Base-by-base conservation (phyloP, 2,113 vertebrate genomes). In the Shinisaurus crocodilurus region DNA sequence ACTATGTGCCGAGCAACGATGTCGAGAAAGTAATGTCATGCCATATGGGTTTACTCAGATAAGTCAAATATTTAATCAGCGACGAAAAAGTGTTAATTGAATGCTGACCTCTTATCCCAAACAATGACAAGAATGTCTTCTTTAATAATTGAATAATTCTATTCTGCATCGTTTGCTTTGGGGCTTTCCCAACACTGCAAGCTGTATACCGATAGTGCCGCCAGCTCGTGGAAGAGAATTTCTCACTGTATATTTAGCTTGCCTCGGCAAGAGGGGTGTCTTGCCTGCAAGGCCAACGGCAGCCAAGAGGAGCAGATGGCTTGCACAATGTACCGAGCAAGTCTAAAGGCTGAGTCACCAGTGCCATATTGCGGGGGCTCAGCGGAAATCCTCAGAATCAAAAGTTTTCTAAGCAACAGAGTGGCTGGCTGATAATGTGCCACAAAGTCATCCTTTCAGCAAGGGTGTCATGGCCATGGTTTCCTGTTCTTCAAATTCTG, bases 141-240 rank as follows among this genome's bases (percentile, higher is more conserved):
- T 82, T 87, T 88, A 91, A 87, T 91, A 87, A 87, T 87, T 83
- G 85, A 83, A 76, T 67, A 40, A 40, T 87, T 90, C 67, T 87
- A n/a, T 82, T 90, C 85, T 65, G 77, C 89, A 67, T 90, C 85
- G 63, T 74, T 90, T 82, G 65, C 32, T 90, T 63, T 63, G 89
- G 76, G 85, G 69, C 77, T 90, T 60, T 82, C 85, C 77, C 77
- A 50, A 12, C 79, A 40, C 3, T 34, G 54, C 77, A 75, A n/a
- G n/a, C 65, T 54, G 65, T 40, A 72, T 20, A 16, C 65, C 10
- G 50, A 81, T 80, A 81, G 67, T 40, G 65, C 65, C 12, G 40
- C 63, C 57, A 77, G 83, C 75, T 80, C 37, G 0, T 3, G 54
- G 77, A 50, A 37, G 57, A 82, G 43, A 90, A 85, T 87, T 72